Evolutionary conservation across 2,113 vertebrate genomes (phyloP).

Genomic region (Pycnonotus jocosus): DNA sequence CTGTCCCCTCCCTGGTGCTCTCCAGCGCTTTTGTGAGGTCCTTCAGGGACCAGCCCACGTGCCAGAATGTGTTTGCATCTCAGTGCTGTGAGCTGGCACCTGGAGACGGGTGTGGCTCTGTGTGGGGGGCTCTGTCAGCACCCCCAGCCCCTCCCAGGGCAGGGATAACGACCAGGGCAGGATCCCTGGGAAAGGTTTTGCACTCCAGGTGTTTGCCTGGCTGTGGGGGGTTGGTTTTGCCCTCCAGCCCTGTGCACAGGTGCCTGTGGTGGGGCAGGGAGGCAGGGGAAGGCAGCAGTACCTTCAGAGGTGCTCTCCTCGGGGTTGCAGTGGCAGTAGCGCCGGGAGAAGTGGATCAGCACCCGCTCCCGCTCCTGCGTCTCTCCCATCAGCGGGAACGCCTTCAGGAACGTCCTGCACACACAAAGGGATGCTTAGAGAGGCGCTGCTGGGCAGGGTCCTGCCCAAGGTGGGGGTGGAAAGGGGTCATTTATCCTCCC

Average conservation of each 20-base stretch:
- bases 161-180: not conserved
- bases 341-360: constrained; percentile 85
- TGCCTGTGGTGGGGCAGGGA: not conserved
- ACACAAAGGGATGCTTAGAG: not conserved
- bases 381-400: constrained; percentile 91
- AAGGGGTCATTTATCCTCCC: not conserved
- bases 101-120: not conserved
- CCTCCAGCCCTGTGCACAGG: not conserved
- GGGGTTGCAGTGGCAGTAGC: constrained; percentile 89
- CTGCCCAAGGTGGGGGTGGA: not conserved
- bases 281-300: not conserved
- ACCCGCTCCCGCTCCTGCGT: constrained; percentile 95
- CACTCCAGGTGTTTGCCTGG: not conserved
- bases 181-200: not conserved
- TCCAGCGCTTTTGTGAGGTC: not conserved
- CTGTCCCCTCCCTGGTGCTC: not conserved
- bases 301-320: constrained; percentile 78
- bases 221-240: fast-evolving
- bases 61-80: not conserved
- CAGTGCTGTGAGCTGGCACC: fast-evolving
- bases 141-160: not conserved
- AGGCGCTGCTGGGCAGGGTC: not conserved
- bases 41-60: not conserved
- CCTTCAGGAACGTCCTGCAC: constrained; percentile 86
- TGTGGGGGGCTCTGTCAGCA: not conserved